phyloP scores from a whole-genome alignment of 2,888 invertebrate genomes.

The Scaptomyza caliginosa region DNA sequence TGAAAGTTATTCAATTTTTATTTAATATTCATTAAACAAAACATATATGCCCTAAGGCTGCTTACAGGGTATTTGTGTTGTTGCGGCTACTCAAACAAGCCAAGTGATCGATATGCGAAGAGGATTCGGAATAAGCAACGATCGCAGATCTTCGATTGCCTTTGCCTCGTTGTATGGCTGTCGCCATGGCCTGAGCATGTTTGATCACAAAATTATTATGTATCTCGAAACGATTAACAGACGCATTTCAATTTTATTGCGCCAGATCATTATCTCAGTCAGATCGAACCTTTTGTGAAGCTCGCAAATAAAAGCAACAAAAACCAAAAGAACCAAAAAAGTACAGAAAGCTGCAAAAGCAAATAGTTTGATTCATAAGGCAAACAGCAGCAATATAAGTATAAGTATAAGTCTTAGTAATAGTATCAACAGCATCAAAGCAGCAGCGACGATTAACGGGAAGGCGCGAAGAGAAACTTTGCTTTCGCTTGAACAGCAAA shows the following conservation, averaged over 20 bases:
- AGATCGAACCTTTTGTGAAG: conserved; percentile 46
- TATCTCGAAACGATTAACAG: conserved; percentile 76
- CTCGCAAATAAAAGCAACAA: conserved; percentile 24
- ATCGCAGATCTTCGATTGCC: conserved; percentile 24
- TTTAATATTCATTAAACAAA: too few relatives aligned
- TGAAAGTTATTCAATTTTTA: too few relatives aligned
- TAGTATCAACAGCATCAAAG: too few relatives aligned
- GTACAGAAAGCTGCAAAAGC: conserved; percentile 44
- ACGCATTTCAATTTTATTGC: conserved; percentile 79
- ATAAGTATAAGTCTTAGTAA: conserved; percentile 1
- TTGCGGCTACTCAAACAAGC: conserved; percentile 9
- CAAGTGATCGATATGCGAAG: conserved; percentile 71
- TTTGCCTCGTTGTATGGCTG: conserved; percentile 16
- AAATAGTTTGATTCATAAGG: conserved; percentile 67
- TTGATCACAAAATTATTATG: conserved; percentile 74
- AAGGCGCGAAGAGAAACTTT: conserved; percentile 75
- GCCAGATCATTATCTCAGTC: conserved; percentile 69
- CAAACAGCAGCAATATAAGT: conserved; percentile 18
- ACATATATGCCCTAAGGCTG: too few relatives aligned
- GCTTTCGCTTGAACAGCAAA: conserved; percentile 54
- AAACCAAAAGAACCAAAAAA: conserved; percentile 1
- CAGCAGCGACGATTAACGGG: conserved; percentile 65
- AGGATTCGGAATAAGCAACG: conserved; percentile 17
- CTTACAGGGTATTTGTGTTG: too few relatives aligned
- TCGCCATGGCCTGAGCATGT: conserved; percentile 49